phyloP scores from a whole-genome alignment of 2,113 vertebrate species.

The Lipophrys pholis region DNA sequence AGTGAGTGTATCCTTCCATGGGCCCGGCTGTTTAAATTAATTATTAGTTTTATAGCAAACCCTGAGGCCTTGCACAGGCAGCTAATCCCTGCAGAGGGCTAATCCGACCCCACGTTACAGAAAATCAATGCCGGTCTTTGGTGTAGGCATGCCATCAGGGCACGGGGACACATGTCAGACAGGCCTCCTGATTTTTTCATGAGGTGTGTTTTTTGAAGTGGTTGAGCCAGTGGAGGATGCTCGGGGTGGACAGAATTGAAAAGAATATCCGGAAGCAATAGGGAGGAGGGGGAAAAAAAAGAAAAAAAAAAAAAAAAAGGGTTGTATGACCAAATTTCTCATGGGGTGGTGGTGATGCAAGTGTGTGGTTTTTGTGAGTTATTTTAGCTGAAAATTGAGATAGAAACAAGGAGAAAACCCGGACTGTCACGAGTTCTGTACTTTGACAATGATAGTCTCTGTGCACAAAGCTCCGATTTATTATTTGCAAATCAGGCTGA shows the following conservation, averaged over 20 bases:
- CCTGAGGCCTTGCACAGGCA: conserved; percentile 85
- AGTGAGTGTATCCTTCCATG: conserved; percentile 81
- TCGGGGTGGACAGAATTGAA: conserved; percentile 84
- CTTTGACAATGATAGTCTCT: not conserved
- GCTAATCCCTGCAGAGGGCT: conserved; percentile 88
- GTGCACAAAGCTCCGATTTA: not conserved
- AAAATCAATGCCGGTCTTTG: conserved; percentile 89
- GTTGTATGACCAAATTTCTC: conserved; percentile 68
- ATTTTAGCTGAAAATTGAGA: conserved; percentile 37
- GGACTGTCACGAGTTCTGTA: conserved; percentile 15
- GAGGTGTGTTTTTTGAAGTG: conserved; percentile 84
- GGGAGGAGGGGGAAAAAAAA: conserved; percentile 18
- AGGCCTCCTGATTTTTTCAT: conserved; percentile 85
- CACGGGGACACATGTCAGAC: conserved; percentile 86
- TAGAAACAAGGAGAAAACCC: not conserved
- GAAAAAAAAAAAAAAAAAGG: too few species aligned
- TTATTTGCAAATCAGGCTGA: conserved; percentile 2
- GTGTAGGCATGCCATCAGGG: conserved; percentile 84
- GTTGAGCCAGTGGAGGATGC: conserved; percentile 77
- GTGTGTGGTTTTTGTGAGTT: conserved; percentile 50
- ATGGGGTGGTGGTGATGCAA: conserved; percentile 65
- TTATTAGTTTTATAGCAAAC: conserved; percentile 89
- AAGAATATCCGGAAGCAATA: conserved; percentile 79
- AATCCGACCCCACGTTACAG: conserved; percentile 87
- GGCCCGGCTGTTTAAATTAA: conserved; percentile 87